Base-by-base conservation (phyloP, 1,140 invertebrate genomes). In the Magallana ariakensis region DNA sequence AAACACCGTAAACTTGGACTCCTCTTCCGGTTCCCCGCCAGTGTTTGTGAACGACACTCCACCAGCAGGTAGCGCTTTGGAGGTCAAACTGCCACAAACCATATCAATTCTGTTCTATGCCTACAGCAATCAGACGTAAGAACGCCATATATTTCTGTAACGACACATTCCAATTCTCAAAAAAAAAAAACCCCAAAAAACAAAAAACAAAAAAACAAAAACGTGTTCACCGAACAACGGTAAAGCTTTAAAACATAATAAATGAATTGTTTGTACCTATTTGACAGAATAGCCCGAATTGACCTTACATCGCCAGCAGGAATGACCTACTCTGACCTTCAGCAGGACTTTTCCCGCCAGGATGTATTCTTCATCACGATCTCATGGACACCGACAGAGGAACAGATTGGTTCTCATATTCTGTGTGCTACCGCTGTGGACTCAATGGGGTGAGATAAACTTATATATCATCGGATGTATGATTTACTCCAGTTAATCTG, bases 71-170 rank as follows among this genome's bases (percentile, higher is more conserved):
- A 22, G 16, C 62, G 19, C 26, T 11, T 1, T 70, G 4, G 19
- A 7, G 7, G 9, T 70, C 11, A 70, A 19, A 19, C 3, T 13
- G 22, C 16, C 11, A 19, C 62, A 70, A 70, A 70, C 62, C 0
- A 11, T 70, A 1, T 11, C 19, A 6, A 70, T 70, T 11, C 9
- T 6, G 3, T 70, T 70, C 13, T 70, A 70, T 19, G 62, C 19
- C 10, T n/a, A n/a, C 26, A 70, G 62, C 62, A 70, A 70, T 70
- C 62, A 70, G 11, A 70, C 62, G 62, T 70, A 70, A 19, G 19
- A 9, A 11, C 19, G 7, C 8, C 33, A 46, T 46, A 46, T 46
- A 46, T 46, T 46, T 46, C 33, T 46, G 33, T 46, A 46, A 46
- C 33, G 33, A 46, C 33, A 46, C 33, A 46, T 2, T 46, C 33